Base-by-base conservation (phyloP, 2,113 vertebrate species). In the Poicephalus gulielmi region DNA sequence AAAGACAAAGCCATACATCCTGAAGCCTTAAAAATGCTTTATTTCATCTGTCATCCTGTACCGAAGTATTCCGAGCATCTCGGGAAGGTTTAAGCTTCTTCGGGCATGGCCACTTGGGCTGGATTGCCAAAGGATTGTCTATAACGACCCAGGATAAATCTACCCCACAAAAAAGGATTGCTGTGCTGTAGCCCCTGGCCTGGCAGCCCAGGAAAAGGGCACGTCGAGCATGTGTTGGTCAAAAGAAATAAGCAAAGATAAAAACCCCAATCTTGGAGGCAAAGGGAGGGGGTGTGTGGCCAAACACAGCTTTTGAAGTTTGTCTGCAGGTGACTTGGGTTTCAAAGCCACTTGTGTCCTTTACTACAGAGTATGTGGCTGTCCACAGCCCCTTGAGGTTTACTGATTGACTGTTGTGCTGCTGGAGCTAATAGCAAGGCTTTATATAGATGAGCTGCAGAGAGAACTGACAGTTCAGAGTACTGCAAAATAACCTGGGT, bases 361-460 rank as follows among this genome's bases (percentile, higher is more conserved):
- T 60, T 7, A 3, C 46, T 73, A 4, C 15, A 33, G 90, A 69
- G 71, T 10, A 6, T 47, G 86, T 27, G 93, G 84, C 95, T 96
- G 43, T 69, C 86, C 94, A 86, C 81, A 91, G 84, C 77, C 59
- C 77, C 66, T 55, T 85, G 91, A 94, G 82, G 80, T 93, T 93
- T 88, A 23, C 67, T 74, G 74, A 68, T 50, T 19, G 2, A 5
- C 75, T 67, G 78, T 52, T 9, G 8, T 25, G 31, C 60, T 89
- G 74, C 69, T 73, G 75, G 67, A 57, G 55, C 52, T 59, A 22
- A 82, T 27, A 66, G 78, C 55, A 73, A 68, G n/a, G 49, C 46
- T 90, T 95, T 55, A 10, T 28, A 11, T 2, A 1, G 20, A 39
- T 3, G 7, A 86, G 41, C 23, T 9, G 3, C 3, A 1, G 49